Evolutionary conservation across 2,888 invertebrate species (phyloP).

Genomic region (Napeogenes inachia): DNA sequence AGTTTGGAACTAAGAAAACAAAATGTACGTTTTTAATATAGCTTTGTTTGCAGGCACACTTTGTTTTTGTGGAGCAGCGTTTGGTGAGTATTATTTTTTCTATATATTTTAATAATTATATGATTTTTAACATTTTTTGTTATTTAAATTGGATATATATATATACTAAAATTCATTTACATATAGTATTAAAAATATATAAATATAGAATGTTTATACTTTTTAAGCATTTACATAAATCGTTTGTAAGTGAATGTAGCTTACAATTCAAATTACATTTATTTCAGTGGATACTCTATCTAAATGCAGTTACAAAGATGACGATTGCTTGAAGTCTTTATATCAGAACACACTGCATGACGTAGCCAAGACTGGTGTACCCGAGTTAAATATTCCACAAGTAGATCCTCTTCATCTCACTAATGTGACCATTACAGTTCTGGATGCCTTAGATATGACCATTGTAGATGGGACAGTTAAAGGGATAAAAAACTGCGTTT

Average conservation of each 20-base stretch:
- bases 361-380: conserved; percentile 10
- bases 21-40: conserved; percentile 23
- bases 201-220: too few relatives aligned
- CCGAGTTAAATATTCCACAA: conserved; percentile 12
- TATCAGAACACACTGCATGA: conserved; percentile 15
- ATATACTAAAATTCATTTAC: too few relatives aligned
- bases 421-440: conserved; percentile 14
- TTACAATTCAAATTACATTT: not conserved
- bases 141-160: too few relatives aligned
- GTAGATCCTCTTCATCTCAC: conserved; percentile 23
- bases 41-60: conserved; percentile 14
- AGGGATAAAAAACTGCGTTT: conserved; percentile 19
- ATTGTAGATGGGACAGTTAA: conserved; percentile 16
- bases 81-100: conserved; percentile 22
- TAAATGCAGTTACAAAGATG: conserved; percentile 25
- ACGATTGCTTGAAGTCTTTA: conserved; percentile 15
- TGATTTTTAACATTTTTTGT: too few relatives aligned
- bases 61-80: conserved; percentile 19
- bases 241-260: too few relatives aligned
- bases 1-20: conserved; percentile 13
- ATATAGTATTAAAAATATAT: not conserved
- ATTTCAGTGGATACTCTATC: conserved; percentile 12
- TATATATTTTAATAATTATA: conserved; percentile 2
- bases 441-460: conserved; percentile 15
- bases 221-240: too few relatives aligned